Evolutionary conservation across 2,888 invertebrate species (phyloP), one percentile per base, ranked within the genome.

Genomic region (Drosophila fungiperda): DNA sequence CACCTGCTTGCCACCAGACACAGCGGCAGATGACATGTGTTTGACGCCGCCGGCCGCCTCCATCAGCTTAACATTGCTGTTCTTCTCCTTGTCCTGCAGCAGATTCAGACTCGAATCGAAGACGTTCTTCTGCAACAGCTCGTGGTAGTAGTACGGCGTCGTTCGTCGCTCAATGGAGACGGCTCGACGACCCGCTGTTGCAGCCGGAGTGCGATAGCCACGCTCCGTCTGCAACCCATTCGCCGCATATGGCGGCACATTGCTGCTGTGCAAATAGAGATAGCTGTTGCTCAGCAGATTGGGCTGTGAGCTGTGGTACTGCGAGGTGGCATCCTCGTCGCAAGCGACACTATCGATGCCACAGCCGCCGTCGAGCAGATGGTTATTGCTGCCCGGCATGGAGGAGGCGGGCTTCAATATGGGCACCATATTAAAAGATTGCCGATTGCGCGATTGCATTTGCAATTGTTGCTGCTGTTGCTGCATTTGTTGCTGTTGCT

Each of bases 71-170:
- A 76, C 38, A 48, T 81, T 74, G 73, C 64, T 84, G 61, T 79
- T 90, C 84, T 76, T 89, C 70, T 80, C 82, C 64, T 90, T 89
- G 71, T 82, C 83, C 78, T 90, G 91, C 73, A 92, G 78, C 59
- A 93, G 86, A 86, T 93, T 93, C 75, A 93, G 79, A 78, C 92
- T 92, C 54, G 93, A 93, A 83, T 93, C 93, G 68, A 93, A 93
- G 50, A 93, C 89, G 12, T 92, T 85, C 68, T 92, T 92, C 63
- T 89, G 90, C 71, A 92, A 78, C 53, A 93, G 81, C 72, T 93
- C 93, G 70, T 93, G 92, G 75, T 93, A 93, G 80, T 93, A 93
- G 76, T 93, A 93, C 52, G 93, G 92, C 61, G 92, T 92, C 55
- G 91, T 91, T 52, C 92, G 92, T 1, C 91, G 90, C 78, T 93